phyloP scores from a whole-genome alignment of 2,113 vertebrate genomes.

The Psilopsiagon aymara region DNA sequence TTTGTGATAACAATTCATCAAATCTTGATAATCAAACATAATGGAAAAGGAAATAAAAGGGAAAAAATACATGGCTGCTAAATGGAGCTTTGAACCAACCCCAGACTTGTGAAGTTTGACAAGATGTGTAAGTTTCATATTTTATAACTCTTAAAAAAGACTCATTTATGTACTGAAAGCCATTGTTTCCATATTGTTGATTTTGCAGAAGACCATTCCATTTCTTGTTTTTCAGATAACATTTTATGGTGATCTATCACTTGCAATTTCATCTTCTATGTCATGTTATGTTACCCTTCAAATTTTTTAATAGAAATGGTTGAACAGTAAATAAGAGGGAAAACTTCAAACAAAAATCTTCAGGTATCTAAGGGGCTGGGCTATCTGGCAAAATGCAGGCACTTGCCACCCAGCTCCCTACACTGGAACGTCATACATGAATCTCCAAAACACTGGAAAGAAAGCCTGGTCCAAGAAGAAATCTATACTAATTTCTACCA shows the following conservation, averaged over 20 bases:
- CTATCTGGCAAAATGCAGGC: background rate
- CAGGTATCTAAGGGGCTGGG: fast-evolving
- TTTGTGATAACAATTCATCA: conserved; percentile 58
- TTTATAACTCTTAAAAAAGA: background rate
- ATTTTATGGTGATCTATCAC: background rate
- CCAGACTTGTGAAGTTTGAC: conserved; percentile 9
- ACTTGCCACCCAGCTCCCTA: background rate
- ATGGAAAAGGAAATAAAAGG: conserved; percentile 51
- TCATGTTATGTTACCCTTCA: background rate
- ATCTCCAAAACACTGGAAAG: background rate
- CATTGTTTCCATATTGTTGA: background rate
- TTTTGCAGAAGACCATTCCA: background rate
- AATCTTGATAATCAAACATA: conserved; percentile 43
- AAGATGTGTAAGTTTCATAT: conserved; percentile 13
- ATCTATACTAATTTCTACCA: background rate
- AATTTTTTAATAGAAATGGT: background rate
- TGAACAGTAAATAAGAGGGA: background rate
- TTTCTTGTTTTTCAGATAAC: background rate
- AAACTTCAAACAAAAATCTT: background rate
- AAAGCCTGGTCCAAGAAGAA: background rate
- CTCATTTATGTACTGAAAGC: background rate
- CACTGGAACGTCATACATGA: background rate
- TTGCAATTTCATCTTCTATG: background rate
- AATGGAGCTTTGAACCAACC: conserved; percentile 27
- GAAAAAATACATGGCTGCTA: conserved; percentile 21